phyloP scores from a whole-genome alignment of 64 coral and sea anemone species.

The Astreopora myriophthalma region DNA sequence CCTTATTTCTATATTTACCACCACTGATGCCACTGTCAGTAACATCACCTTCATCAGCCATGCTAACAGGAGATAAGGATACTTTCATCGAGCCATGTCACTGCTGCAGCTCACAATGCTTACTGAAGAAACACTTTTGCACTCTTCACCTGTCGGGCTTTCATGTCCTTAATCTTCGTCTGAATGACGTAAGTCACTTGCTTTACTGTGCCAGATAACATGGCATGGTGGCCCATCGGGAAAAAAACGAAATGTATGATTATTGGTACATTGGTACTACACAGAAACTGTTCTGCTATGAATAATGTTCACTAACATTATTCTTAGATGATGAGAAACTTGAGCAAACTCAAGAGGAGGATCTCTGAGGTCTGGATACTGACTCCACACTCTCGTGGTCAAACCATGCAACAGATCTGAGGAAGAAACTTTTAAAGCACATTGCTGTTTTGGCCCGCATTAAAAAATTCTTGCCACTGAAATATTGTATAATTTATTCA shows the following conservation, averaged over 20 bases:
- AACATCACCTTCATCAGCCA: too few relatives aligned
- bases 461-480: slow-evolving; percentile 13
- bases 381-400: background rate
- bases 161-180: too few relatives aligned
- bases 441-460: background rate
- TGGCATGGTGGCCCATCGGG: slow-evolving; percentile 31
- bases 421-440: background rate
- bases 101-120: too few relatives aligned
- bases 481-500: slow-evolving; percentile 44
- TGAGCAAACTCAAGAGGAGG: background rate
- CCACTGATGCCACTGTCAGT: too few relatives aligned
- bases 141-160: too few relatives aligned
- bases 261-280: slow-evolving; percentile 52
- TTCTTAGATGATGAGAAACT: background rate
- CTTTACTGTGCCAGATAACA: background rate
- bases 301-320: background rate
- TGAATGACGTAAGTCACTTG: too few relatives aligned
- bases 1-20: too few relatives aligned
- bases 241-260: slow-evolving; percentile 75
- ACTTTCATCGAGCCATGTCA: too few relatives aligned
- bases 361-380: background rate
- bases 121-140: too few relatives aligned
- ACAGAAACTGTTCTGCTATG: slow-evolving; percentile 33
- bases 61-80: too few relatives aligned
- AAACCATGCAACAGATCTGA: background rate